A percentile compares a stretch with the other conserved stretches of the same genome.
Evolutionary conservation across 2,888 invertebrate species (phyloP).

Genomic region (Torymus auratus): DNA sequence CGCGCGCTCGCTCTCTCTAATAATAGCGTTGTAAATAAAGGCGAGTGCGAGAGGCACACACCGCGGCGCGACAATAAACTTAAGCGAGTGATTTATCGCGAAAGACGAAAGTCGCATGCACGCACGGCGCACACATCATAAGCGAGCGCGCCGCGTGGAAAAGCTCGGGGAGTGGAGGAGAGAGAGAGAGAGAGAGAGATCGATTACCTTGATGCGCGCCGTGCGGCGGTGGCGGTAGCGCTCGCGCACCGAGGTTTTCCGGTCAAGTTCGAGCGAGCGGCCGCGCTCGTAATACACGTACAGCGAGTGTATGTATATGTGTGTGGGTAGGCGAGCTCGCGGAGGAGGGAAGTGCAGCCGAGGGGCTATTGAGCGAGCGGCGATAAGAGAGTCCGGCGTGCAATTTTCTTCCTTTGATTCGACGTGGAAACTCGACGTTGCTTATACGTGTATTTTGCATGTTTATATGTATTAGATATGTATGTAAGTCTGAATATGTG

Average conservation of each 20-base stretch:
- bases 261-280: slow-evolving; percentile 50
- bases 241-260: slow-evolving; percentile 65
- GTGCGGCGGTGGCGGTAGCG: slow-evolving; percentile 37
- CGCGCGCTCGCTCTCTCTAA: not conserved
- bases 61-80: slow-evolving; percentile 12
- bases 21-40: slow-evolving; percentile 39
- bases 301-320: not conserved
- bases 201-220: slow-evolving; percentile 51
- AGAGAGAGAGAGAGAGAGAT: slow-evolving; percentile 39
- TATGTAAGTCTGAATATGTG: too few species aligned
- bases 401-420: too few species aligned
- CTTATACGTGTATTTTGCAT: too few species aligned
- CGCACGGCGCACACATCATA: too few species aligned
- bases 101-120: too few species aligned
- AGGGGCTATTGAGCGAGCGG: too few species aligned
- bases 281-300: not conserved
- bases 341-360: not conserved
- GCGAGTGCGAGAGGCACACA: too few species aligned
- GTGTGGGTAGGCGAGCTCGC: not conserved
- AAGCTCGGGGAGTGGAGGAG: slow-evolving; percentile 12
- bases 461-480: too few species aligned
- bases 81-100: slow-evolving; percentile 23
- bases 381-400: too few species aligned
- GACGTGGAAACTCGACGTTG: too few species aligned
- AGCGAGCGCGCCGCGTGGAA: not conserved